A percentile compares a stretch with the other conserved stretches of the same genome.
Evolutionary conservation across 2,113 vertebrate genomes (phyloP).

Genomic region (Muntiacus muntjak): DNA sequence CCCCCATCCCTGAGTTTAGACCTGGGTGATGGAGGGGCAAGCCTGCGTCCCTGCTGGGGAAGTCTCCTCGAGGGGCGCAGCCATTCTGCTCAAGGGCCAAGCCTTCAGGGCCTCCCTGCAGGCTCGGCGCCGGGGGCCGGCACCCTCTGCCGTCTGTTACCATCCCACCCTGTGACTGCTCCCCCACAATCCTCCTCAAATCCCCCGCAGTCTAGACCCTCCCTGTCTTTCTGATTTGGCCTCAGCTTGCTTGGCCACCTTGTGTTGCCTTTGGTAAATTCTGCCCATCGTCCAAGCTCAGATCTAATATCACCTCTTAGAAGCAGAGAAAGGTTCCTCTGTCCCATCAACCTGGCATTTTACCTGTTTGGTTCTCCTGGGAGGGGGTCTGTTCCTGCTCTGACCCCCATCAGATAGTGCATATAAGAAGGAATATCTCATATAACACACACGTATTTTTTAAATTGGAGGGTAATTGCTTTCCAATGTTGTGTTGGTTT

Average conservation of each 20-base stretch:
- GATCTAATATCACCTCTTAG: background rate
- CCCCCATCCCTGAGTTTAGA: background rate
- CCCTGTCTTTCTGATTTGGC: background rate
- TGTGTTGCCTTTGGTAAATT: background rate
- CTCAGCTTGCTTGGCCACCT: background rate
- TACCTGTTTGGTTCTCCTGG: background rate
- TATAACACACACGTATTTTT: background rate
- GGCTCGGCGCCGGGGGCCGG: rapidly evolving
- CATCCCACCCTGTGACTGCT: background rate
- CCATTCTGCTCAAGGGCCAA: background rate
- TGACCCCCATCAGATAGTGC: background rate
- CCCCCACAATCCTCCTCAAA: rapidly evolving
- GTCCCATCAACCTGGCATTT: background rate
- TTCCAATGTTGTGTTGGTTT: background rate
- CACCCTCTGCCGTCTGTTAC: background rate
- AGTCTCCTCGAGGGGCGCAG: background rate
- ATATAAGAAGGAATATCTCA: background rate
- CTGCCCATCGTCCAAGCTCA: background rate
- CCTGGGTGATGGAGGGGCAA: background rate
- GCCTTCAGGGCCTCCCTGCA: background rate
- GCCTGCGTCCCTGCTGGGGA: background rate
- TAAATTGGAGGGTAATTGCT: background rate
- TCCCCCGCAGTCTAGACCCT: background rate
- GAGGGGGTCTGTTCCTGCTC: background rate
- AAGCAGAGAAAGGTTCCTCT: background rate